Evolutionary conservation across 2,888 invertebrate species (phyloP).

Genomic region (Lymantria dispar): DNA sequence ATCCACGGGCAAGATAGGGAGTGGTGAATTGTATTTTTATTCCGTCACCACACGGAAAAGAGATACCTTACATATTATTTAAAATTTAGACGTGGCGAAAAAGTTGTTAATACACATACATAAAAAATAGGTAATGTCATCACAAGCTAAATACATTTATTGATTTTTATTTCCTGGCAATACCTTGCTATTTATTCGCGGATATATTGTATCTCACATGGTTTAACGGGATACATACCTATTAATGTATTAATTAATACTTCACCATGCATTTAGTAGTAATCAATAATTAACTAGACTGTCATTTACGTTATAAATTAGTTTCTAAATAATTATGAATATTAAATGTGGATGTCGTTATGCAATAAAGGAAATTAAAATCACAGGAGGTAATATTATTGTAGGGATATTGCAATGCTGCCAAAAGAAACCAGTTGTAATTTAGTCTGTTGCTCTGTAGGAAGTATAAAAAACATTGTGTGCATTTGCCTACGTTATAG

Average conservation of each 20-base stretch:
- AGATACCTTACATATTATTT: too few species aligned
- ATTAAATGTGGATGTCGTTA: slow-evolving; percentile 25
- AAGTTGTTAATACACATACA: too few species aligned
- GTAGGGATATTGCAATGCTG: slow-evolving; percentile 35
- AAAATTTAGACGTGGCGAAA: too few species aligned
- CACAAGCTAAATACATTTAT: not conserved
- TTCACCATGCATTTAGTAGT: not conserved
- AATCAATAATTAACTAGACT: not conserved
- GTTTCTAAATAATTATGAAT: slow-evolving; percentile 12
- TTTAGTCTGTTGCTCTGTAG: not conserved
- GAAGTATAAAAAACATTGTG: not conserved
- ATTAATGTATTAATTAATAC: not conserved
- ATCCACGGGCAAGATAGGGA: too few species aligned
- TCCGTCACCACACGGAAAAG: too few species aligned
- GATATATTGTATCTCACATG: not conserved
- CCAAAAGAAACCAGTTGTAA: slow-evolving; percentile 19
- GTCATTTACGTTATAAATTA: not conserved
- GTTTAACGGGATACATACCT: not conserved
- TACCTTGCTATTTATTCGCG: not conserved
- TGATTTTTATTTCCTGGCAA: not conserved
- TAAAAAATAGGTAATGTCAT: too few species aligned
- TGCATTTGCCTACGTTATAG: too few species aligned
- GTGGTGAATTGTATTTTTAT: too few species aligned
- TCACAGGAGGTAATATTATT: slow-evolving; percentile 27
- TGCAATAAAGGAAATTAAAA: slow-evolving; percentile 41